Evolutionary conservation across 2,888 invertebrate species (phyloP), one percentile per base, ranked within the genome.

Genomic region (Ceratothoa steindachneri): DNA sequence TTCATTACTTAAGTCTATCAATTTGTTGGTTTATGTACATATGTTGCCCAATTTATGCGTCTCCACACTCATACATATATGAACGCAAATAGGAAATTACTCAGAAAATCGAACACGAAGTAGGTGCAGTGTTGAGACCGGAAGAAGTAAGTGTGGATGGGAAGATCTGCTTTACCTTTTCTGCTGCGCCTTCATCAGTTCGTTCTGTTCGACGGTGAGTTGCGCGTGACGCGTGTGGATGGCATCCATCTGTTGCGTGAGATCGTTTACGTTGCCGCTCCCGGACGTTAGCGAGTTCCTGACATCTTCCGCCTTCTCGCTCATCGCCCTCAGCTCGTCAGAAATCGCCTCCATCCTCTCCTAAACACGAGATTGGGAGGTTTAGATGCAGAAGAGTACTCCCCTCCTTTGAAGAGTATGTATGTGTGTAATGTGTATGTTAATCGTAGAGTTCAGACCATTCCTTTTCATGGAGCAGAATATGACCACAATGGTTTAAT

Each of bases 311-410:
- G 77, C 77, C 72, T 84, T 82, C 66, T 84, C 83, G 30, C 82
- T 83, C 67, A 86, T 82, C 24, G 82, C 80, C 27, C 84, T 83
- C 75, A 87, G 80, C 80, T 87, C 86, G 64, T 85, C 84, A 24
- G 83, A 84, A 69, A 87, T 84, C 72, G 83, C 83, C 71, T 85
- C 83, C 77, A 87, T 82, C 75, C 86, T 82, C 80, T 86, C 86
- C 87, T 86, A 73, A n/a, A 27, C n/a, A n/a, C 0, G 64, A 30
- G 69, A 22, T 1, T 24, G 52, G 19, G n/a, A 0, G 51, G 41
- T n/a, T n/a, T n/a, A n/a, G n/a, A n/a, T n/a, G n/a, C n/a, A n/a
- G n/a, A n/a, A n/a, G n/a, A n/a, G n/a, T n/a, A n/a, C n/a, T n/a
- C n/a, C n/a, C n/a, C n/a, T n/a, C n/a, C n/a, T n/a, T n/a, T n/a